Percentiles rank a stretch among this genome's conserved stretches.
These are phyloP conservation scores for Pseudonaja textilis DNA, from an alignment of 2,113 vertebrate species.

Conservation along the genomic window DNA sequence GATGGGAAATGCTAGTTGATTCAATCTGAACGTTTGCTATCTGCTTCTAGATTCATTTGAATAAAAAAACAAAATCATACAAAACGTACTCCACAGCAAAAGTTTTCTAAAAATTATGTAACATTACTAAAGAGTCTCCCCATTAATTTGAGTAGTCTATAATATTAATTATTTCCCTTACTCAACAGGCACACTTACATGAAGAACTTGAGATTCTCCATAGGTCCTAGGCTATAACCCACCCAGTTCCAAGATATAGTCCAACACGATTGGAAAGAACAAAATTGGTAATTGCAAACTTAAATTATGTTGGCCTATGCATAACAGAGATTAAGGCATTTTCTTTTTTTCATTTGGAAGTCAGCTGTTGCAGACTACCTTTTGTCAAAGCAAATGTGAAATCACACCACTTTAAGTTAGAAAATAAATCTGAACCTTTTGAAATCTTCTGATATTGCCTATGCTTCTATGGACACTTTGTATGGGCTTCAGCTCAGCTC, in stretches of 20 bases:
- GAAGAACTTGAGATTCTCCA: slow-evolving; percentile 12
- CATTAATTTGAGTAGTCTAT: rapidly evolving
- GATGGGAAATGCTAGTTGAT: slow-evolving; percentile 33
- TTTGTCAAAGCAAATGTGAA: slow-evolving; percentile 66
- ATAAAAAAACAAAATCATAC: neutral
- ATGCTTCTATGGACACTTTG: slow-evolving; percentile 73
- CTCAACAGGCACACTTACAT: slow-evolving; percentile 44
- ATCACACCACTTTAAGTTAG: slow-evolving; percentile 63
- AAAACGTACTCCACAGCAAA: neutral
- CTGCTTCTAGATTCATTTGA: slow-evolving; percentile 9
- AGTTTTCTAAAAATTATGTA: neutral
- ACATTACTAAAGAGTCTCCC: slow-evolving; percentile 32
- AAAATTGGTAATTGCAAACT: neutral
- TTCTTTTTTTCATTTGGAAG: slow-evolving; percentile 40
- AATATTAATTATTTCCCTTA: slow-evolving; percentile 39
- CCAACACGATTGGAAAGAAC: neutral
- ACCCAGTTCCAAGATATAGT: neutral
- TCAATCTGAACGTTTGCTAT: slow-evolving; percentile 32
- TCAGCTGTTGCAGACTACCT: slow-evolving; percentile 50
- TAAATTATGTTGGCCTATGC: slow-evolving; percentile 40
- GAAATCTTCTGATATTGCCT: slow-evolving; percentile 67
- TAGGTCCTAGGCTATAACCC: neutral
- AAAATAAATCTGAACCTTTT: slow-evolving; percentile 64
- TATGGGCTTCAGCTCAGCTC: slow-evolving; percentile 71
- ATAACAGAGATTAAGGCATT: slow-evolving; percentile 46